These are phyloP conservation scores for Margarornis squamiger DNA, from an alignment of 2,797 vertebrate species.

Conservation along the genomic window DNA sequence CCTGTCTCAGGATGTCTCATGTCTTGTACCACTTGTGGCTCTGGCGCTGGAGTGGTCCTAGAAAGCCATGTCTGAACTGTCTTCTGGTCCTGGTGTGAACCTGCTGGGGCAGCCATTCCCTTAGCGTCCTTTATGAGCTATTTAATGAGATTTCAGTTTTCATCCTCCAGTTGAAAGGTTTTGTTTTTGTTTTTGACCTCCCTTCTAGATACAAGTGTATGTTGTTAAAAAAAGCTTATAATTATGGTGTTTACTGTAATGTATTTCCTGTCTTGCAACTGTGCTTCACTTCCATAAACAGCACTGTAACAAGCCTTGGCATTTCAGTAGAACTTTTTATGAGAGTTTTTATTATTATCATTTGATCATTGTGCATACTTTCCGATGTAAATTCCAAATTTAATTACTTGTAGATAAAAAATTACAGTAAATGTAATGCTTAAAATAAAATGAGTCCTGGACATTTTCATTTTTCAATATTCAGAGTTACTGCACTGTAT, in stretches of 20 bases:
- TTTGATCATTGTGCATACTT: background rate
- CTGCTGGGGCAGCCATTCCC: background rate
- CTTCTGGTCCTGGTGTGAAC: fast-evolving
- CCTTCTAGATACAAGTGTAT: background rate
- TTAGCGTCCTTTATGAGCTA: background rate
- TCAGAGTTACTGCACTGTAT: background rate
- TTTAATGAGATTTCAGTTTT: background rate
- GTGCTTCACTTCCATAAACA: background rate
- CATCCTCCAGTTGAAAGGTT: background rate
- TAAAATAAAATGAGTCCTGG: background rate
- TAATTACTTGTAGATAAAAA: background rate
- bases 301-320: background rate
- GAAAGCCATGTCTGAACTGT: background rate
- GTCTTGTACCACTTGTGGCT: background rate
- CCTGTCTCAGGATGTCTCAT: background rate
- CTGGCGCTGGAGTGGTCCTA: background rate
- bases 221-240: background rate
- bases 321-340: background rate
- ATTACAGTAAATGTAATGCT: background rate
- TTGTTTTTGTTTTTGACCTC: background rate
- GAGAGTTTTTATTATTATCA: background rate
- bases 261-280: background rate
- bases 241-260: background rate
- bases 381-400: background rate
- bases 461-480: background rate